Percentiles rank a stretch among this genome's conserved stretches.
Conservation (phyloP, 1,140 invertebrate genomes). For the Drosophila sturtevanti region DNA sequence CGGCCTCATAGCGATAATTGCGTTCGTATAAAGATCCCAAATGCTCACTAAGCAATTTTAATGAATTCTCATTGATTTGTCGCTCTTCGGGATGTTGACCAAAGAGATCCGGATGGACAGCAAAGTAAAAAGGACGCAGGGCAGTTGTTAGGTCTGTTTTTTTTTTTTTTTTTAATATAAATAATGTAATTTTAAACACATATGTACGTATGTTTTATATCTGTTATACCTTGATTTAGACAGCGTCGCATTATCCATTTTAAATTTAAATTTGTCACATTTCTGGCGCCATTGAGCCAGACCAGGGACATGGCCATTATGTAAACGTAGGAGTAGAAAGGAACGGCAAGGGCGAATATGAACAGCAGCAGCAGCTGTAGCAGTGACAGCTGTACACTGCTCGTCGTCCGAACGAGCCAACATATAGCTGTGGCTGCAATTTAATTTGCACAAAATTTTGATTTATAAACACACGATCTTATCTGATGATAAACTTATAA, state of each 20-base stretch:
- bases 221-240: constrained; percentile 40
- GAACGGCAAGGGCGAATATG: background rate
- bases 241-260: constrained; percentile 21
- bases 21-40: constrained; percentile 88
- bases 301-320: constrained; percentile 51
- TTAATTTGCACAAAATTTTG: constrained; percentile 32
- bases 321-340: constrained; percentile 20
- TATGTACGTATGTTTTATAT: background rate
- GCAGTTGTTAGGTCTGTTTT: constrained; percentile 91
- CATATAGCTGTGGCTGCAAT: constrained; percentile 28
- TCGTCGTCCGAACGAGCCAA: constrained; percentile 26
- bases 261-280: constrained; percentile 7
- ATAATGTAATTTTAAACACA: too few relatives aligned
- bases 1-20: constrained; percentile 84
- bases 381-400: constrained; percentile 37
- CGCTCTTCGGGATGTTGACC: constrained; percentile 94
- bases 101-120: constrained; percentile 97
- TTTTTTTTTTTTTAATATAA: background rate
- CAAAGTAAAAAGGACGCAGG: constrained; percentile 96
- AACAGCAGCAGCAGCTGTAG: background rate
- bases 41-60: constrained; percentile 93
- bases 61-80: constrained; percentile 94
- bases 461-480: constrained; percentile 49
- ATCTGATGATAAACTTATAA: constrained; percentile 31
- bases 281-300: constrained; percentile 17